Evolutionary conservation across 1,140 invertebrate species (phyloP).

Genomic region (Halictus rubicundus): DNA sequence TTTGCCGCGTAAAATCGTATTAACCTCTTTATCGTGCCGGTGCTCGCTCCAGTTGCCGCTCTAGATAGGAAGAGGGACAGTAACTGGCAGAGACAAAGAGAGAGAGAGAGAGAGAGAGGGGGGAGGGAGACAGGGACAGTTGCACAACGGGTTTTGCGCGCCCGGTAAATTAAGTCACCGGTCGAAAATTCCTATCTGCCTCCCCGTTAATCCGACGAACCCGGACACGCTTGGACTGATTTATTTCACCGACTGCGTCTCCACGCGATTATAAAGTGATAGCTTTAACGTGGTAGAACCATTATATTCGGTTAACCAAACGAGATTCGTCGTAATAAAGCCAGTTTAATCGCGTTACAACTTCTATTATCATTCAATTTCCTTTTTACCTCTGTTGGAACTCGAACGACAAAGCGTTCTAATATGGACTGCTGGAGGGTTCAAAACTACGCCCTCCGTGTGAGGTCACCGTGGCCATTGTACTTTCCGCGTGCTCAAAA

Average conservation of each 20-base stretch:
- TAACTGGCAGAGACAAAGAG: neutral
- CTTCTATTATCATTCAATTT: neutral
- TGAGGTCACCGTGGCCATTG: no score
- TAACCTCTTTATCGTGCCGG: slow-evolving; percentile 39
- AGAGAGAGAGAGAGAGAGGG: neutral
- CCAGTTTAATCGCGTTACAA: no score
- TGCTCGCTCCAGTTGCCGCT: slow-evolving; percentile 5
- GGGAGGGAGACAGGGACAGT: no score
- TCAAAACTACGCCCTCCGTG: no score
- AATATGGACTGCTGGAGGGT: no score
- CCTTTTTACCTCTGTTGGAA: neutral
- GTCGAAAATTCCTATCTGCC: slow-evolving; percentile 4
- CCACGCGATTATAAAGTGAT: neutral
- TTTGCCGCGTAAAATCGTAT: slow-evolving; percentile 42
- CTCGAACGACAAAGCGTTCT: no score
- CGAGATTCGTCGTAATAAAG: no score
- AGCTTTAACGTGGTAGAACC: neutral
- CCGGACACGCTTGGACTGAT: neutral
- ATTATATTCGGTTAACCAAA: no score
- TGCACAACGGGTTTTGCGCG: neutral
- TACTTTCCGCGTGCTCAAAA: no score
- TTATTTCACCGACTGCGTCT: neutral
- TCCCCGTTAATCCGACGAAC: neutral
- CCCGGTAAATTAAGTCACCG: slow-evolving; percentile 8
- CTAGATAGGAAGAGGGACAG: neutral